Percentiles rank a stretch among this genome's conserved stretches.
These are phyloP conservation scores for Mastigias papua DNA, from an alignment of 30 jellyfish, hydroid and myxozoan genomes.

Conservation along the genomic window DNA sequence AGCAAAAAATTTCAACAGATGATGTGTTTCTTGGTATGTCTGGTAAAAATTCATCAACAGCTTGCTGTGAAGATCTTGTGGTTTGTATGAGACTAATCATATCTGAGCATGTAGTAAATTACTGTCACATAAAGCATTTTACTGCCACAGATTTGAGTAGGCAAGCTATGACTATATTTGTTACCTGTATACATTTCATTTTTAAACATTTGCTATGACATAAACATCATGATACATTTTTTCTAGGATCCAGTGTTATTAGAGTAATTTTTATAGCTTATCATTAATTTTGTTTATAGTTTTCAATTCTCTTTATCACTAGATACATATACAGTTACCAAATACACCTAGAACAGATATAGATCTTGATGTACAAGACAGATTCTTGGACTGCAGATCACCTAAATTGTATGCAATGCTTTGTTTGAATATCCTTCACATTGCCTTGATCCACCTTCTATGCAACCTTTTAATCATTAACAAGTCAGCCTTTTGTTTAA, in stretches of 20 bases:
- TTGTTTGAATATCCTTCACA: background rate
- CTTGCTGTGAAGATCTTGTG: conserved; percentile 81
- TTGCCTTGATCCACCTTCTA: too few relatives aligned
- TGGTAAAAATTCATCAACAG: conserved; percentile 80
- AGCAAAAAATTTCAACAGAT: conserved; percentile 77
- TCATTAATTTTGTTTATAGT: background rate
- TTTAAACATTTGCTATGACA: too few relatives aligned
- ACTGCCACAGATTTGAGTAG: too few relatives aligned
- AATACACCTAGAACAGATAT: conserved; percentile 56
- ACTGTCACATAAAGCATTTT: too few relatives aligned
- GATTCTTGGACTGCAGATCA: conserved; percentile 46
- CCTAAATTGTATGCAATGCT: conserved; percentile 44
- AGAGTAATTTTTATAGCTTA: too few relatives aligned
- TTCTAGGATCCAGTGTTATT: too few relatives aligned
- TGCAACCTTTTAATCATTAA: too few relatives aligned
- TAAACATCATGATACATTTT: too few relatives aligned
- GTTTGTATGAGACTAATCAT: conserved; percentile 31
- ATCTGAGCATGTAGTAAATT: too few relatives aligned
- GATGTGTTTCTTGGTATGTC: conserved; percentile 86
- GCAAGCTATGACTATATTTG: too few relatives aligned
- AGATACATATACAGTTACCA: conserved; percentile 61
- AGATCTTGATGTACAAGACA: conserved; percentile 75
- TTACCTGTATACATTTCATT: too few relatives aligned
- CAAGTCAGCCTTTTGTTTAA: too few relatives aligned
- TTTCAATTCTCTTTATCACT: background rate